Conservation (phyloP, 53 echinoderm and acorn worm species). For the Glandiceps talaboti region DNA sequence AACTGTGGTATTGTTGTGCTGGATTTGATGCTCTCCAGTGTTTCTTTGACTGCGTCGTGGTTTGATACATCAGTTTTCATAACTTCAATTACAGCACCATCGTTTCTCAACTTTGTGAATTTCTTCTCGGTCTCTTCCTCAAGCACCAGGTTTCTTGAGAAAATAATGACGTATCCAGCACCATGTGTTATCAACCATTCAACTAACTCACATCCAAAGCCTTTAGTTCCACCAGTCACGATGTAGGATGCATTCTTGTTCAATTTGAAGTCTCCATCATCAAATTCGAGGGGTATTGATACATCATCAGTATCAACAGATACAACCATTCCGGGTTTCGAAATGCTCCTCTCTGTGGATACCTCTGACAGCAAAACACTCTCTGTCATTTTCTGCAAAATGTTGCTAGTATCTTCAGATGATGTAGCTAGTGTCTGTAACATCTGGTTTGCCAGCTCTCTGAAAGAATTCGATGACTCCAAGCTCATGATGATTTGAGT, state of each 20-base stretch:
- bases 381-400: background rate
- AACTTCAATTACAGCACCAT: conserved; percentile 12
- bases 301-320: background rate
- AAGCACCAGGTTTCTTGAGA: conserved; percentile 12
- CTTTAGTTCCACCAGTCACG: conserved; percentile 52
- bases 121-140: conserved; percentile 6
- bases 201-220: conserved; percentile 38
- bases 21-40: background rate
- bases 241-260: conserved; percentile 34
- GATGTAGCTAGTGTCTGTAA: background rate
- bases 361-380: background rate
- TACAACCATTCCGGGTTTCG: background rate
- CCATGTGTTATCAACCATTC: conserved; percentile 41
- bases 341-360: background rate
- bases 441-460: background rate
- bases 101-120: conserved; percentile 5
- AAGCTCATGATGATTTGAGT: background rate
- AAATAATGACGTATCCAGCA: conserved; percentile 23
- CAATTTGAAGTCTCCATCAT: background rate
- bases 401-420: background rate
- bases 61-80: conserved; percentile 29
- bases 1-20: conserved; percentile 7
- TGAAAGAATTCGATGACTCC: background rate
- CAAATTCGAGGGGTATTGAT: background rate
- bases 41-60: conserved; percentile 6